Conservation (phyloP, 2,888 invertebrate species). For the Apoderus coryli region DNA sequence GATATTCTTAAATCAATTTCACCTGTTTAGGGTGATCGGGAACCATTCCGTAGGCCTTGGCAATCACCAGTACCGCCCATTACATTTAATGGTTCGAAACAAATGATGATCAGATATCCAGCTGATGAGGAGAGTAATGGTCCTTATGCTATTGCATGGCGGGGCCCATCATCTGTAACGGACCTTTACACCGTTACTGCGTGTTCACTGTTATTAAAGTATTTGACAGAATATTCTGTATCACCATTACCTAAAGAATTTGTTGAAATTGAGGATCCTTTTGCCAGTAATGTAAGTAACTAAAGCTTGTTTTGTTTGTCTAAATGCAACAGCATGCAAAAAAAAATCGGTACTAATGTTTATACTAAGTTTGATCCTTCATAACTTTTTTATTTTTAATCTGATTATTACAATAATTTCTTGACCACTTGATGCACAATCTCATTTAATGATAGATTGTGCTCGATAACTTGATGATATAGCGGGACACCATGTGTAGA, state of each 20-base stretch:
- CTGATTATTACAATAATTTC: too few species aligned
- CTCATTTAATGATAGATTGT: too few species aligned
- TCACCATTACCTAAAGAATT: slow-evolving; percentile 72
- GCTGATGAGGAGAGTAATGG: slow-evolving; percentile 77
- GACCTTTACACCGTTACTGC: slow-evolving; percentile 47
- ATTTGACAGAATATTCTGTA: slow-evolving; percentile 75
- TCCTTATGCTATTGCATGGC: slow-evolving; percentile 62
- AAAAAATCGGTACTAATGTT: too few species aligned
- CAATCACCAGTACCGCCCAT: slow-evolving; percentile 52
- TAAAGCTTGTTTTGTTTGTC: too few species aligned
- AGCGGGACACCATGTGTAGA: too few species aligned
- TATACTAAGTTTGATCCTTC: too few species aligned
- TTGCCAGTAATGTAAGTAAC: slow-evolving; percentile 55
- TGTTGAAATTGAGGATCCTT: slow-evolving; percentile 68
- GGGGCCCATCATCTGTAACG: slow-evolving; percentile 53
- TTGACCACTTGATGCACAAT: too few species aligned
- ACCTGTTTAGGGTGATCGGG: slow-evolving; percentile 33
- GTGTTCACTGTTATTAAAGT: slow-evolving; percentile 57
- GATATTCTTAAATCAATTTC: slow-evolving; percentile 2
- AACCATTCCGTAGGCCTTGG: slow-evolving; percentile 61
- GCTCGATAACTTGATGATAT: too few species aligned
- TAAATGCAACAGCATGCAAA: too few species aligned
- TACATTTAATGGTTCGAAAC: slow-evolving; percentile 35
- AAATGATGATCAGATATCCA: slow-evolving; percentile 51
- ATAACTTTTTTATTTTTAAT: slow-evolving; percentile 6